A percentile compares a stretch with the other conserved stretches of the same genome.
phyloP scores from a whole-genome alignment of 2,113 vertebrate species.

The Xiphophorus maculatus region DNA sequence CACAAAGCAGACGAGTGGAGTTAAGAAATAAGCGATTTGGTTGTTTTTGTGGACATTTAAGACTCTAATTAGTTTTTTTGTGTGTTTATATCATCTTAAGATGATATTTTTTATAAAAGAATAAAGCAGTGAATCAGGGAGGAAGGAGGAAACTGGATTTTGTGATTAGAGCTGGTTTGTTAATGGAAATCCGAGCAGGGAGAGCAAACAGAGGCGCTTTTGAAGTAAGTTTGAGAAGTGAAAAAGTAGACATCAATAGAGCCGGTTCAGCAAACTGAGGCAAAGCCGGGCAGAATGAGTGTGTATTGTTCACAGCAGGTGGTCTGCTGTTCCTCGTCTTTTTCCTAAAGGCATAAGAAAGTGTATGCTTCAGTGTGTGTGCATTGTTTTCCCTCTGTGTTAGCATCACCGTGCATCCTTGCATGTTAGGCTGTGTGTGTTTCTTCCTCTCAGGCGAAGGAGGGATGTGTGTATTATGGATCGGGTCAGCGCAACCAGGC shows the following conservation, averaged over 20 bases:
- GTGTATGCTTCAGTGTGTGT: conserved; percentile 33
- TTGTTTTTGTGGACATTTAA: conserved; percentile 2
- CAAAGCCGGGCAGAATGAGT: conserved; percentile 64
- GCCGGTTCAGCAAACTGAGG: conserved; percentile 62
- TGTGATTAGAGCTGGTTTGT: conserved; percentile 30
- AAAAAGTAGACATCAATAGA: conserved; percentile 66
- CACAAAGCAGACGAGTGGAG: background rate
- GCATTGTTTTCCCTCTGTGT: conserved; percentile 42
- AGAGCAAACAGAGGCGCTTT: conserved; percentile 49
- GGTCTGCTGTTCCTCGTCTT: conserved; percentile 49
- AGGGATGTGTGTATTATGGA: conserved; percentile 66
- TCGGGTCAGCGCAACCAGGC: conserved; percentile 73
- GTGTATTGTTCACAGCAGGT: conserved; percentile 72
- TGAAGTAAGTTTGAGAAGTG: conserved; percentile 66
- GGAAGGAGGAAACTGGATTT: conserved; percentile 4
- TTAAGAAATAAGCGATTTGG: background rate
- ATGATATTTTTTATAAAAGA: conserved; percentile 10
- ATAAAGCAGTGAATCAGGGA: background rate
- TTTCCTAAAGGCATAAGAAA: conserved; percentile 67
- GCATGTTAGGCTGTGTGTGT: conserved; percentile 34
- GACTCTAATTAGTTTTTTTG: background rate
- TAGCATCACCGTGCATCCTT: conserved; percentile 37
- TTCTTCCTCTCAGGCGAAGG: conserved; percentile 45
- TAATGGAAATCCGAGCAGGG: conserved; percentile 25
- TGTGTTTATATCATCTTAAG: background rate